Conservation (phyloP, 1,140 invertebrate genomes). For the Drosophila ambigua region DNA sequence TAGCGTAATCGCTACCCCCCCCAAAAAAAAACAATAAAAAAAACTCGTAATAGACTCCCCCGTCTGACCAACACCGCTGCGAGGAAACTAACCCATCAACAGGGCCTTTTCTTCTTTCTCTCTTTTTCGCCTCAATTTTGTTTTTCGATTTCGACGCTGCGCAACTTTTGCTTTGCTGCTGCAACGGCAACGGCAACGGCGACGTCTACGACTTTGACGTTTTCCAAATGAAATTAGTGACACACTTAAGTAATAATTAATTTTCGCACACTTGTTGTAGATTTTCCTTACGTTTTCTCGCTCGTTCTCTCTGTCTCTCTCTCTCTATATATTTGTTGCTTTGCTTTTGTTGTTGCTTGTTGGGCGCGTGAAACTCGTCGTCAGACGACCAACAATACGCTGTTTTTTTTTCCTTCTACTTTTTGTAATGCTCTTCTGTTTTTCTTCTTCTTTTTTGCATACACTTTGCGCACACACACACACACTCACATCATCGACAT, state of each 20-base stretch:
- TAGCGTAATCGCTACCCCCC: slow-evolving; percentile 77
- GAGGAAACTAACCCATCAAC: too few relatives aligned
- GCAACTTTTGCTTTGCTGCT: slow-evolving; percentile 65
- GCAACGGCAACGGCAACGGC: slow-evolving; percentile 43
- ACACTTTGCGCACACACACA: slow-evolving; percentile 77
- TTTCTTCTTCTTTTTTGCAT: slow-evolving; percentile 77
- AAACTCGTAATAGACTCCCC: slow-evolving; percentile 63
- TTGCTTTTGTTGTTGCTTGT: slow-evolving; percentile 46
- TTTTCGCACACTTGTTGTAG: slow-evolving; percentile 79
- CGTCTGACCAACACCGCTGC: slow-evolving; percentile 7
- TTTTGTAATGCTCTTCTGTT: slow-evolving; percentile 74
- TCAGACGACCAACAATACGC: slow-evolving; percentile 26
- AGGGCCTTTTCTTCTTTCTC: slow-evolving; percentile 8
- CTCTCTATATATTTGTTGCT: slow-evolving; percentile 27
- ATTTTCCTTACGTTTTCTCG: slow-evolving; percentile 53
- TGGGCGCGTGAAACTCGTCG: slow-evolving; percentile 72
- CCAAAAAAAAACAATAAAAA: slow-evolving; percentile 36
- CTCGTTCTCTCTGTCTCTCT: slow-evolving; percentile 21
- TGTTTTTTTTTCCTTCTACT: slow-evolving; percentile 39
- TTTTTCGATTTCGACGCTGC: slow-evolving; percentile 68
- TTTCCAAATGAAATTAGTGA: slow-evolving; percentile 78
- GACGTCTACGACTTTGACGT: slow-evolving; percentile 23
- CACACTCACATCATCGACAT: slow-evolving; percentile 41
- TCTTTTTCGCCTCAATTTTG: slow-evolving; percentile 27
- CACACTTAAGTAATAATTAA: slow-evolving; percentile 82